phyloP scores from a whole-genome alignment of 2,888 invertebrate species.

The Leucophenga montana region DNA sequence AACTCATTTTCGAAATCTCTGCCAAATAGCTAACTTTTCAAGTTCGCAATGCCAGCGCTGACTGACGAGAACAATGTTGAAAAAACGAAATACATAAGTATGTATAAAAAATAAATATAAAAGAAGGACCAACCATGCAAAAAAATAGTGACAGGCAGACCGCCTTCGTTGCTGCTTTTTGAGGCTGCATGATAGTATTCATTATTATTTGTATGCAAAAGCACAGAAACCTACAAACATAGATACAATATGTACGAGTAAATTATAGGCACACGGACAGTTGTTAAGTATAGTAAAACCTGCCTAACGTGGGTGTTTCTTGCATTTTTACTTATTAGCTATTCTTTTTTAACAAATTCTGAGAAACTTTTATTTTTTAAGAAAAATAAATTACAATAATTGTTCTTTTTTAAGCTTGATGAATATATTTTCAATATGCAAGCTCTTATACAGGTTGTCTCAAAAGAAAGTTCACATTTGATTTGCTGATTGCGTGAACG shows the following conservation, averaged over 20 bases:
- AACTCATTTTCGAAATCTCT: slow-evolving; percentile 53
- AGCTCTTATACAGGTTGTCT: too few relatives aligned
- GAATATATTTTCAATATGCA: too few relatives aligned
- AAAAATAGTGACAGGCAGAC: background rate
- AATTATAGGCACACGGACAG: too few relatives aligned
- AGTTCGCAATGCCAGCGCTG: slow-evolving; percentile 59
- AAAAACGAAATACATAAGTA: background rate
- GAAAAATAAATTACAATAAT: too few relatives aligned
- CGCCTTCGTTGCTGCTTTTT: background rate
- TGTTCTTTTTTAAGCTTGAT: too few relatives aligned
- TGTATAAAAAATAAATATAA: background rate
- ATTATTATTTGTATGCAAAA: slow-evolving; percentile 1
- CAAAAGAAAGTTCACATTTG: too few relatives aligned
- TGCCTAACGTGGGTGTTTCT: background rate
- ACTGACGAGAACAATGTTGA: slow-evolving; percentile 18
- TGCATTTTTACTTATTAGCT: background rate
- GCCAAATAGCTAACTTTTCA: slow-evolving; percentile 47
- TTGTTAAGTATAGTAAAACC: too few relatives aligned
- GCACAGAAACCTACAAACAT: slow-evolving; percentile 3
- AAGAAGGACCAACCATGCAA: background rate
- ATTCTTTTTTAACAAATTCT: background rate
- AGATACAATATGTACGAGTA: background rate
- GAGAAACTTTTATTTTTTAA: too few relatives aligned
- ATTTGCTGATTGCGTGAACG: too few relatives aligned
- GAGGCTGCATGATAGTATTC: background rate